These are phyloP conservation scores for Loriculus beryllinus DNA, from an alignment of 2,797 vertebrate genomes.

Conservation along the genomic window DNA sequence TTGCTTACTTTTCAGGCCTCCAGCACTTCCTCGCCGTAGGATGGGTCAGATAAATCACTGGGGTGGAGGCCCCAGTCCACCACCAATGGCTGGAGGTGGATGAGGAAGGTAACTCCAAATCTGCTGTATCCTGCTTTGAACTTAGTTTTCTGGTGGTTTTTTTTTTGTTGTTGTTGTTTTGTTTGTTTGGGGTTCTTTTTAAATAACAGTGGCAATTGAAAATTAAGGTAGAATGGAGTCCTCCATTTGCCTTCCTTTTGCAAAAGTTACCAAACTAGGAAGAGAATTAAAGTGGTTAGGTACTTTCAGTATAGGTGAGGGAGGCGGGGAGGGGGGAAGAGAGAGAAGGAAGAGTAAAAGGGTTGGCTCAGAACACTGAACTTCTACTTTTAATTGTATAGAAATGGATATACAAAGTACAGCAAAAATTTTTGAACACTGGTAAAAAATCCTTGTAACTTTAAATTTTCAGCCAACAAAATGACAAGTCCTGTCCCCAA, in stretches of 20 bases:
- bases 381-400: background rate
- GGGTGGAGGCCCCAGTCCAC: conserved; percentile 84
- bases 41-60: conserved; percentile 91
- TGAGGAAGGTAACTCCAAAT: conserved; percentile 90
- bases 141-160: background rate
- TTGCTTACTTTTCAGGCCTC: conserved; percentile 79
- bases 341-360: background rate
- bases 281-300: background rate
- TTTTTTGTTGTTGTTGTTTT: no score
- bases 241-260: background rate
- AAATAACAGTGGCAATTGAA: background rate
- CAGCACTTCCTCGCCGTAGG: conserved; percentile 86
- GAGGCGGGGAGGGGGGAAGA: background rate
- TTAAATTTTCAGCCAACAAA: no score
- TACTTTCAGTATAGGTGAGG: background rate
- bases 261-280: background rate
- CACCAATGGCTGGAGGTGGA: conserved; percentile 95
- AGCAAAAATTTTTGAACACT: background rate
- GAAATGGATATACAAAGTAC: background rate
- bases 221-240: background rate
- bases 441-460: background rate
- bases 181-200: no score
- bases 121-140: background rate
- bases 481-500: background rate
- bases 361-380: background rate